These are phyloP conservation scores for Cerastoderma edule DNA, from an alignment of 2,888 invertebrate genomes.

Conservation along the genomic window DNA sequence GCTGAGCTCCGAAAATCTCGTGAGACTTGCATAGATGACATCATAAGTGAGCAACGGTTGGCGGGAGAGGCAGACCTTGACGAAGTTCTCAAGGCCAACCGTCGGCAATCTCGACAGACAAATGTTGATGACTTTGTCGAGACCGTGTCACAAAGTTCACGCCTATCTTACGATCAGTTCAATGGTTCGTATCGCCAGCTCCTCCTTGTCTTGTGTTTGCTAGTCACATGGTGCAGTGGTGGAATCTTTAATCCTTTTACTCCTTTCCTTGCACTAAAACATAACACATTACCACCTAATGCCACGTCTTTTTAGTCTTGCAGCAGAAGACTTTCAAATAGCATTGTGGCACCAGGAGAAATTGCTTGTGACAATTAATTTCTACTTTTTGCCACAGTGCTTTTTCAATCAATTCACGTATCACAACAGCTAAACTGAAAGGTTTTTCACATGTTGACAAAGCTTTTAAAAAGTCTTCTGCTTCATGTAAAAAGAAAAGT, in stretches of 20 bases:
- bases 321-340: too few species aligned
- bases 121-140: slow-evolving; percentile 38
- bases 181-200: slow-evolving; percentile 32
- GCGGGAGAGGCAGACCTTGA: slow-evolving; percentile 47
- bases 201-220: slow-evolving; percentile 28
- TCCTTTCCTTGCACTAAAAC: slow-evolving; percentile 11
- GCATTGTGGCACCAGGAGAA: slow-evolving; percentile 8
- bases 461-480: too few species aligned
- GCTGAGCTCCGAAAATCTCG: slow-evolving; percentile 57
- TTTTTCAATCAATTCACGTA: too few species aligned
- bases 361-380: not conserved
- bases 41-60: slow-evolving; percentile 48
- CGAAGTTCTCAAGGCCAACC: slow-evolving; percentile 28
- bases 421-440: too few species aligned
- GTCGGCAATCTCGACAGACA: slow-evolving; percentile 32
- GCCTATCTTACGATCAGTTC: slow-evolving; percentile 18
- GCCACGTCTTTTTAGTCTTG: too few species aligned
- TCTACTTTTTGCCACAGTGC: not conserved
- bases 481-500: too few species aligned
- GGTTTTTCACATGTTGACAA: too few species aligned
- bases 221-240: slow-evolving; percentile 46
- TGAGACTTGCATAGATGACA: slow-evolving; percentile 67
- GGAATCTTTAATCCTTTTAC: slow-evolving; percentile 5
- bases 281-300: not conserved
- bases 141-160: slow-evolving; percentile 8